phyloP scores from a whole-genome alignment of 2,888 invertebrate species.

The Campaea margaritaria region DNA sequence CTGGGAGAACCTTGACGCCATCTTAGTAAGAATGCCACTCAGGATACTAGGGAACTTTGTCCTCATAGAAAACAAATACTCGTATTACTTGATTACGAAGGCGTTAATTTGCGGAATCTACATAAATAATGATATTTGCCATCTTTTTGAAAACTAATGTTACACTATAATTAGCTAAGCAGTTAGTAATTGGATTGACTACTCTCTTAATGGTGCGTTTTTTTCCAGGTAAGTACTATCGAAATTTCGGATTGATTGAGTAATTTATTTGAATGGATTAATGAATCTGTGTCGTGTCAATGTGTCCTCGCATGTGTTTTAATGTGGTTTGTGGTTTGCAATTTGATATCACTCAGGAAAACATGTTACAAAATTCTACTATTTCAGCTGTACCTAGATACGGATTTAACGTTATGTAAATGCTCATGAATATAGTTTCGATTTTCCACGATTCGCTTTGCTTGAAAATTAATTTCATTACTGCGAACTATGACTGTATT shows the following conservation, averaged over 20 bases:
- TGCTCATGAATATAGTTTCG: no score
- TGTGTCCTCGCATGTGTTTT: slow-evolving; percentile 8
- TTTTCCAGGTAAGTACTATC: slow-evolving; percentile 4
- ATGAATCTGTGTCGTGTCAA: not conserved
- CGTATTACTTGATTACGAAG: no score
- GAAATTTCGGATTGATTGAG: not conserved
- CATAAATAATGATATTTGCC: no score
- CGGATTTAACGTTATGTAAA: no score
- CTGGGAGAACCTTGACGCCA: slow-evolving; percentile 30
- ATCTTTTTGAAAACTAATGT: no score
- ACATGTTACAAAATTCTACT: not conserved
- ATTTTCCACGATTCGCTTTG: no score
- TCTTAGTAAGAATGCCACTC: slow-evolving; percentile 4
- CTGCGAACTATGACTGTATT: no score
- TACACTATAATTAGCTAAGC: no score
- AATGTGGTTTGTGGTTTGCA: slow-evolving; percentile 6
- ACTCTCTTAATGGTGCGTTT: not conserved
- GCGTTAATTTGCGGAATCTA: no score
- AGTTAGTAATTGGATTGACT: no score
- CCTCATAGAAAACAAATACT: not conserved
- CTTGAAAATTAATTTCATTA: no score
- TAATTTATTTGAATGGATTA: not conserved
- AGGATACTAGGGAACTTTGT: not conserved
- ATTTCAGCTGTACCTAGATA: not conserved
- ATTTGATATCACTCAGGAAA: not conserved